phyloP scores from a whole-genome alignment of 2,888 invertebrate species.

The Epistrophe eligans region DNA sequence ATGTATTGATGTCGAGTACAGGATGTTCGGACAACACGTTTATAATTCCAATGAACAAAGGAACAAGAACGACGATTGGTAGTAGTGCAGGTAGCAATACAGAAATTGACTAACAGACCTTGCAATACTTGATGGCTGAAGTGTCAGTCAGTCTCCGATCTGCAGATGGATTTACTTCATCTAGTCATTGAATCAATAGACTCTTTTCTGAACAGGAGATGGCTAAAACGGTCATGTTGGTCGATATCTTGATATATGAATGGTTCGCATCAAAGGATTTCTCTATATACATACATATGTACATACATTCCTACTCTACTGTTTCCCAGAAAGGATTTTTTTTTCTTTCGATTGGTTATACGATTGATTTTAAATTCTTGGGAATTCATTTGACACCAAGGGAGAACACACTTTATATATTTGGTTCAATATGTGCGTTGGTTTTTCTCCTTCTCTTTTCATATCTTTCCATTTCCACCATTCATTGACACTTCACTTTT shows the following conservation, averaged over 20 bases:
- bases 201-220: constrained; percentile 11
- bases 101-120: neutral
- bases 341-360: constrained; percentile 5
- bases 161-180: constrained; percentile 50
- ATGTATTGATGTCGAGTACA: constrained; percentile 60
- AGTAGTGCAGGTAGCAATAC: neutral
- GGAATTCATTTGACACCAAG: constrained; percentile 42
- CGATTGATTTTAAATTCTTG: constrained; percentile 46
- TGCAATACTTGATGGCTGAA: neutral
- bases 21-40: constrained; percentile 62
- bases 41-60: constrained; percentile 45
- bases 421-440: neutral
- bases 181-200: constrained; percentile 55
- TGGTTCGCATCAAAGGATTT: constrained; percentile 31
- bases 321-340: neutral
- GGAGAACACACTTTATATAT: neutral
- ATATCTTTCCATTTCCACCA: constrained; percentile 7
- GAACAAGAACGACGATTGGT: neutral
- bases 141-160: constrained; percentile 22
- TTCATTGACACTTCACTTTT: constrained; percentile 50
- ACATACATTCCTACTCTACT: neutral
- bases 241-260: constrained; percentile 53
- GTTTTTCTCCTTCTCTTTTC: neutral
- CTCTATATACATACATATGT: neutral
- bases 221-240: constrained; percentile 5